These are phyloP conservation scores for Congeria kusceri DNA, from an alignment of 2,888 invertebrate species.

Conservation along the genomic window DNA sequence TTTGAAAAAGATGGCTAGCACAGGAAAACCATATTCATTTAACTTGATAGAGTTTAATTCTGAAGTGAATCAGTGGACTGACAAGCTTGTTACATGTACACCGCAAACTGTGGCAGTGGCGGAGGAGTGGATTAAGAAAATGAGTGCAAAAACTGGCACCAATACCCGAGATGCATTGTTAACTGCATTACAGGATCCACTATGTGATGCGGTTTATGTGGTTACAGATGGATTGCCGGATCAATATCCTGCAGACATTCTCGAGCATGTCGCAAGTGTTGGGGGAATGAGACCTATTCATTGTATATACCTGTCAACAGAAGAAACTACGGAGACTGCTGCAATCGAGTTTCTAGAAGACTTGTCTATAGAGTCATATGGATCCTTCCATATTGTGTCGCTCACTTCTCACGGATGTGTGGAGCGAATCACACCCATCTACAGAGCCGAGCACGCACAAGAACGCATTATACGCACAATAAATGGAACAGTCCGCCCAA, in stretches of 20 bases:
- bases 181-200: slow-evolving; percentile 80
- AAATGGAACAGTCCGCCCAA: slow-evolving; percentile 75
- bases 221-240: slow-evolving; percentile 85
- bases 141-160: slow-evolving; percentile 83
- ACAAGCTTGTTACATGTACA: slow-evolving; percentile 83
- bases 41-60: slow-evolving; percentile 85
- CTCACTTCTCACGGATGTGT: slow-evolving; percentile 81
- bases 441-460: slow-evolving; percentile 76
- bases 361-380: slow-evolving; percentile 83
- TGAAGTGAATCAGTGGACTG: slow-evolving; percentile 84
- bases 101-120: slow-evolving; percentile 84
- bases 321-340: slow-evolving; percentile 74
- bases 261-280: slow-evolving; percentile 79
- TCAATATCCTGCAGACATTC: slow-evolving; percentile 81
- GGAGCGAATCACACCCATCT: slow-evolving; percentile 82
- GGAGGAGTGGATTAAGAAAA: slow-evolving; percentile 81
- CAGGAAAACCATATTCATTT: slow-evolving; percentile 76
- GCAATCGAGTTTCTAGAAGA: slow-evolving; percentile 83
- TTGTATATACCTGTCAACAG: slow-evolving; percentile 81
- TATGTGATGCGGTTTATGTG: slow-evolving; percentile 83
- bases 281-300: slow-evolving; percentile 81
- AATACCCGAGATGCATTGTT: slow-evolving; percentile 84
- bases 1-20: slow-evolving; percentile 75
- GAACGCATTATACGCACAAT: slow-evolving; percentile 79
- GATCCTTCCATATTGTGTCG: slow-evolving; percentile 82